Conservation (phyloP, 2,113 vertebrate species). For the Toxostoma redivivum region DNA sequence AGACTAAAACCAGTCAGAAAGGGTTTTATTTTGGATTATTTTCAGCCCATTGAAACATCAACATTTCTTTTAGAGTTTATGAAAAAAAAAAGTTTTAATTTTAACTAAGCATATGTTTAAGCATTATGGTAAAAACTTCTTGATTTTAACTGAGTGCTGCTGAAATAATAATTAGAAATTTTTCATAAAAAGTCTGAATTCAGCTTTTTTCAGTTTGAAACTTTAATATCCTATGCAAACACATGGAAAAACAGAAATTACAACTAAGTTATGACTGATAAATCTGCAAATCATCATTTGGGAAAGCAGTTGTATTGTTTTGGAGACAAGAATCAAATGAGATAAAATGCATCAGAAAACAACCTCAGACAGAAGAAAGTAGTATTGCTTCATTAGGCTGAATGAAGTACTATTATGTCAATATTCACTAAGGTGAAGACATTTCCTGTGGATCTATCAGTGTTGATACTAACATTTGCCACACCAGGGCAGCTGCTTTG, state of each 20-base stretch:
- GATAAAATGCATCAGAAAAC: not conserved
- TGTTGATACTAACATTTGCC: not conserved
- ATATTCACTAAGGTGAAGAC: not conserved
- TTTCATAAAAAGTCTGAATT: not conserved
- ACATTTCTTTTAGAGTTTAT: not conserved
- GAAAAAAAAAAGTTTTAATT: not conserved
- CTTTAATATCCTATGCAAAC: not conserved
- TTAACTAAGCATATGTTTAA: not conserved
- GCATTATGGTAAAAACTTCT: not conserved
- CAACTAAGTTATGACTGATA: not conserved
- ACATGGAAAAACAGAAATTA: not conserved
- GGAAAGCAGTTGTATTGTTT: not conserved
- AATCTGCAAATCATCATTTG: not conserved
- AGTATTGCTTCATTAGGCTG: not conserved
- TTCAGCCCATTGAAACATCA: not conserved
- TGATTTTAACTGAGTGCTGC: not conserved
- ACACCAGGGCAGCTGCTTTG: conserved; percentile 76
- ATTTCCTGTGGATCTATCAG: not conserved
- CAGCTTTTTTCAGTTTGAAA: not conserved
- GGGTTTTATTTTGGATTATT: not conserved
- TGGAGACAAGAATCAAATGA: not conserved
- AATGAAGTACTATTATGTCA: not conserved
- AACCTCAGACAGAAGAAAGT: not conserved
- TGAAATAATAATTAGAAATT: not conserved
- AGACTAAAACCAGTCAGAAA: not conserved